Conservation (phyloP, 1,140 invertebrate genomes). For the Ptiloglossa arizonensis region DNA sequence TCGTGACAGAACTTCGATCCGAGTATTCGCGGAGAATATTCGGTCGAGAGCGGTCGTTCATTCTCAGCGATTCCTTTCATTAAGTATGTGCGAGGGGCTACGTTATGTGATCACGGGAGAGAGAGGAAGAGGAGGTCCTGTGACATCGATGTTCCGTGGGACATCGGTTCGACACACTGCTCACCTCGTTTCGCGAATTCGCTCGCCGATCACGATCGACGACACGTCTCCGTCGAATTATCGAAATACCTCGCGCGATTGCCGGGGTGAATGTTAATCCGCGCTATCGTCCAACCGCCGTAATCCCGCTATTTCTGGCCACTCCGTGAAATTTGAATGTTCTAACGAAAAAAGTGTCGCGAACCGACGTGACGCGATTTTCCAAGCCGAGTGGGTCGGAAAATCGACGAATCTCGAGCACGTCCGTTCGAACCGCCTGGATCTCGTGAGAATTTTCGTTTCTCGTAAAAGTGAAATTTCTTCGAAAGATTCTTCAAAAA, state of each 20-base stretch:
- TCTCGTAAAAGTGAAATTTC: too few relatives aligned
- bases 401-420: neutral
- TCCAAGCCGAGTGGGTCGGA: constrained; percentile 12
- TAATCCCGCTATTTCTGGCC: constrained; percentile 59
- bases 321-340: constrained; percentile 50
- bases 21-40: constrained; percentile 20
- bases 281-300: constrained; percentile 31
- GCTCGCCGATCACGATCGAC: constrained; percentile 70
- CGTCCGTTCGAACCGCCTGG: too few relatives aligned
- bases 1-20: constrained; percentile 45
- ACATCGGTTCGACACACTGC: constrained; percentile 56
- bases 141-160: constrained; percentile 55
- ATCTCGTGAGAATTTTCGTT: too few relatives aligned
- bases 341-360: constrained; percentile 43
- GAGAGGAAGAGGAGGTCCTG: neutral
- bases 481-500: too few relatives aligned
- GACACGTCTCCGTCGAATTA: constrained; percentile 71
- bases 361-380: constrained; percentile 32
- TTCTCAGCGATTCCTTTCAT: constrained; percentile 37
- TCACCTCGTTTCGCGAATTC: constrained; percentile 68
- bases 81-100: constrained; percentile 18
- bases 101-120: constrained; percentile 28
- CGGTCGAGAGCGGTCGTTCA: constrained; percentile 7
- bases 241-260: constrained; percentile 68
- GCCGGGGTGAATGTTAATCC: constrained; percentile 64